These are phyloP conservation scores for Cariama cristata DNA, from an alignment of 2,113 vertebrate genomes.

Conservation along the genomic window DNA sequence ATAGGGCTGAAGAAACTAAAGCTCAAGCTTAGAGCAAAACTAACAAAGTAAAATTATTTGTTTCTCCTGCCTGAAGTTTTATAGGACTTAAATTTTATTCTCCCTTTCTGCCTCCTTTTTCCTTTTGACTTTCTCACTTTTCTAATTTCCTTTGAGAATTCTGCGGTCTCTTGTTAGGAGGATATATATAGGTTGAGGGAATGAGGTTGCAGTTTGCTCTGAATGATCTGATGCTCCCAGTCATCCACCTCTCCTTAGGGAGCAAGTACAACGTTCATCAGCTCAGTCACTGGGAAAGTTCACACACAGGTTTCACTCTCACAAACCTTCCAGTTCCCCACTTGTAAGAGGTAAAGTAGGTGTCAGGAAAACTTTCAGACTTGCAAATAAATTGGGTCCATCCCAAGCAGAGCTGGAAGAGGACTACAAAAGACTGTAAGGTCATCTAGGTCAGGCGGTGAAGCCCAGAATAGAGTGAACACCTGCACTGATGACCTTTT, in stretches of 20 bases:
- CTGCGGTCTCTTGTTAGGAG: background rate
- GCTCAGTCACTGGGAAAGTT: background rate
- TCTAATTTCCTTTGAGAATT: background rate
- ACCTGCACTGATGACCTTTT: background rate
- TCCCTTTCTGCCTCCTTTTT: background rate
- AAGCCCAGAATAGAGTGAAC: background rate
- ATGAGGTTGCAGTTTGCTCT: background rate
- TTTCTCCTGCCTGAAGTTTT: background rate
- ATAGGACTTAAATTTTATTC: background rate
- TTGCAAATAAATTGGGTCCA: background rate
- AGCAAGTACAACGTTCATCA: background rate
- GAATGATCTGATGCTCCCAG: background rate
- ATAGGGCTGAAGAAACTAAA: background rate
- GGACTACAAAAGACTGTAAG: background rate
- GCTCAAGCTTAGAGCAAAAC: background rate
- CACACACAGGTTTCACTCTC: background rate
- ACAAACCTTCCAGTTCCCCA: background rate
- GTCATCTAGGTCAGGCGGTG: background rate
- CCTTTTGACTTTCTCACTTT: background rate
- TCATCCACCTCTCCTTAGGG: background rate
- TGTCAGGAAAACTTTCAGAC: background rate
- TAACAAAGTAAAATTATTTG: background rate
- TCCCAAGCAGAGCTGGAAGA: background rate
- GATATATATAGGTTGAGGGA: background rate
- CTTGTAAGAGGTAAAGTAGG: background rate